phyloP scores from a whole-genome alignment of 1,140 invertebrate species.

The Himalopsyche phryganea region DNA sequence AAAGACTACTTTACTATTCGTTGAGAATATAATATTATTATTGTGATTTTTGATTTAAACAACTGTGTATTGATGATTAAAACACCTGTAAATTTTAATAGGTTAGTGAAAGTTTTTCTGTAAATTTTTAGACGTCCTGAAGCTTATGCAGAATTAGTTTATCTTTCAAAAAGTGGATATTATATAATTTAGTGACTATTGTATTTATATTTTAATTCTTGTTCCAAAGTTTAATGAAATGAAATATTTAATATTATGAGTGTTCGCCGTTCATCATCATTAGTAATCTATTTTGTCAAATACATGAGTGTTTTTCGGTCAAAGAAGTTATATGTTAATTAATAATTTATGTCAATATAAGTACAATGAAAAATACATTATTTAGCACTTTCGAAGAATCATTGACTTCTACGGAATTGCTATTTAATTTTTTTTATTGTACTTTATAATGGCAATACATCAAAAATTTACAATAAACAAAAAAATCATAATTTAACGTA shows the following conservation, averaged over 20 bases:
- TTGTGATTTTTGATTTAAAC: not conserved
- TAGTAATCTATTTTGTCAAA: no score
- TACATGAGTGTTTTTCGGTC: no score
- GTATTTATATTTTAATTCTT: conserved; percentile 30
- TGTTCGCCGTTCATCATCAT: conserved; percentile 15
- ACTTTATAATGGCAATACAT: no score
- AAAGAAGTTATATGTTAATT: no score
- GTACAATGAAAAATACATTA: no score
- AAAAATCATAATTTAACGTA: no score
- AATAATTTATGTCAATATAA: no score
- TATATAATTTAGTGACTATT: conserved; percentile 17
- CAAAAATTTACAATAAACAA: no score
- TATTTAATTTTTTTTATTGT: no score
- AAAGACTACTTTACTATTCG: conserved; percentile 13
- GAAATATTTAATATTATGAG: conserved; percentile 19
- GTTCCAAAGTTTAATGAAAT: conserved; percentile 32
- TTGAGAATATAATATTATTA: conserved; percentile 15
- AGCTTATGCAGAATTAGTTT: conserved; percentile 13
- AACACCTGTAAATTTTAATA: conserved; percentile 19
- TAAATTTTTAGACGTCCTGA: conserved; percentile 18
- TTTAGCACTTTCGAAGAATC: no score
- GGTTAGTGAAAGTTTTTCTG: conserved; percentile 22
- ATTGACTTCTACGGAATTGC: no score
- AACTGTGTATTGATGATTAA: no score
- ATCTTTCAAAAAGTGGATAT: conserved; percentile 13